Evolutionary conservation across 2,113 vertebrate genomes (phyloP).

Genomic region (Rissa tridactyla): DNA sequence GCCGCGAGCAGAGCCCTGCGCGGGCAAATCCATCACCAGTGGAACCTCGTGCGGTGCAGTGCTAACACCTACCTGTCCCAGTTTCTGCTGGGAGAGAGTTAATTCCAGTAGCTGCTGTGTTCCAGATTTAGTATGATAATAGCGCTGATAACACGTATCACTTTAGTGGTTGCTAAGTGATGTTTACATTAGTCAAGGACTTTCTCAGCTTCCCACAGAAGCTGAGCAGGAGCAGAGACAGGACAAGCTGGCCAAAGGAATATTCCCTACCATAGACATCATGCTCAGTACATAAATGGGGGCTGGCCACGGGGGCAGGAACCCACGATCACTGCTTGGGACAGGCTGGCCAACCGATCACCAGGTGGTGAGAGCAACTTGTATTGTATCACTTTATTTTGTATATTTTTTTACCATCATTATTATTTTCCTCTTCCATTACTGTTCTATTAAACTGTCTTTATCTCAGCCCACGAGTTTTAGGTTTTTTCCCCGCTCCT

Average conservation of each 20-base stretch:
- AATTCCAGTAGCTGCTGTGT: not conserved
- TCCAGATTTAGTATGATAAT: not conserved
- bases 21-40: rapidly evolving
- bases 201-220: not conserved
- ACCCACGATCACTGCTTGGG: not conserved
- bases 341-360: not conserved
- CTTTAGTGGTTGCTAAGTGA: not conserved
- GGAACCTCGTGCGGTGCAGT: rapidly evolving
- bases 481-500: not conserved
- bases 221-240: not conserved
- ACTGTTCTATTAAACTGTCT: not conserved
- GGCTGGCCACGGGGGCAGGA: not conserved
- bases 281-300: not conserved
- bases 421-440: not conserved
- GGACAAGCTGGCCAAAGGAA: not conserved
- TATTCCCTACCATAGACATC: not conserved
- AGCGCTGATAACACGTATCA: not conserved
- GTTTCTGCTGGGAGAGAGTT: not conserved
- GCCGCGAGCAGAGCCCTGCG: rapidly evolving
- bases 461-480: not conserved
- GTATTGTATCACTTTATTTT: not conserved
- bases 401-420: not conserved
- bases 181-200: not conserved
- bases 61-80: not conserved
- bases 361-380: not conserved